Evolutionary conservation across 2,797 vertebrate species (phyloP), one percentile per base, ranked within the genome.

Genomic region (Salmo trutta): DNA sequence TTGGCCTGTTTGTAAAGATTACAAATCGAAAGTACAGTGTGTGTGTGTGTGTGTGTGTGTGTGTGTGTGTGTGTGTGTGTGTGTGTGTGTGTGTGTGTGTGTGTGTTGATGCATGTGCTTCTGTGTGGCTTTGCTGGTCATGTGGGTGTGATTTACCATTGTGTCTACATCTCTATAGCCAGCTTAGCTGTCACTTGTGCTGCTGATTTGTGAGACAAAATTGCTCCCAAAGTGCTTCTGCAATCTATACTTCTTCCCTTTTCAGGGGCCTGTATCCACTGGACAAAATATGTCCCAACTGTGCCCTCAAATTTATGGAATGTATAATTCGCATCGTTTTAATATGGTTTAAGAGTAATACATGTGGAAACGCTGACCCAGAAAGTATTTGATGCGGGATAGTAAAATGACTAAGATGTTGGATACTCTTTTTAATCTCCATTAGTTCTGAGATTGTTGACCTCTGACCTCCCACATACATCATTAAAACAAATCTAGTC

Each of bases 101-200:
- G 33, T 31, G 36, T 65, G 77, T 47, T 41, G 33, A 67, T 75
- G 24, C 65, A 36, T 51, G 53, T 64, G 85, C 77, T 71, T 80
- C 86, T 73, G 81, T 82, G 81, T 83, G 75, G 84, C 54, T 81
- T 89, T 89, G 87, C 89, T 80, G 74, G 82, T 79, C 79, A 73
- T 5, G 83, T 90, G 88, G 88, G 89, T 88, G 90, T 88, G 89
- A 92, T 88, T 88, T 86, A 85, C 88, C 81, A 89, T 88, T 89
- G 87, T 89, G 88, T 79, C 77, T 85, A 82, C 74, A 31, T 92
- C 92, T 88, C 84, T 54, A 83, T 78, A 88, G 88, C 90, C 91
- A 88, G 89, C 88, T 91, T 89, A 86, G 83, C 88, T 79, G 86
- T 91, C 89, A 86, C 89, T 86, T 83, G 83, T 59, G 78, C 87